Percentiles rank a stretch among this genome's conserved stretches.
Evolutionary conservation across 2,888 invertebrate species (phyloP).

Genomic region (Diaperis boleti): DNA sequence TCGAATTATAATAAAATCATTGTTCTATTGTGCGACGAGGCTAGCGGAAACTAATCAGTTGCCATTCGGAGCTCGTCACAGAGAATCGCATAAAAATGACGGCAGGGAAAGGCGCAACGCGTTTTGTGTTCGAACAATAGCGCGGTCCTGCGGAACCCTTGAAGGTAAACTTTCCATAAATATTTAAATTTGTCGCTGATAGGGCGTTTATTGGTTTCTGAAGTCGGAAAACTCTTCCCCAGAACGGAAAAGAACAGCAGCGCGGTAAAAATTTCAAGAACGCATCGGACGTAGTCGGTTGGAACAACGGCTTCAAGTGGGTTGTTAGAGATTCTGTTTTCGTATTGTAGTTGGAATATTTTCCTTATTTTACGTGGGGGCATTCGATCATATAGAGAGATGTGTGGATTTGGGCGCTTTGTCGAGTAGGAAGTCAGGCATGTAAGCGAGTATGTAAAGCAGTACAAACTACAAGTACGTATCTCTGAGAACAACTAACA

Average conservation of each 20-base stretch:
- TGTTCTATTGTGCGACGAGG: conserved; percentile 56
- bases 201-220: conserved; percentile 22
- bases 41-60: conserved; percentile 62
- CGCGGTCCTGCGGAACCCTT: conserved; percentile 13
- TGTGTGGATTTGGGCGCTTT: too few relatives aligned
- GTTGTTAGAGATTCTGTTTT: too few relatives aligned
- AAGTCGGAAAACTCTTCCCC: neutral
- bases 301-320: too few relatives aligned
- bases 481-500: too few relatives aligned
- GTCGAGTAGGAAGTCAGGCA: too few relatives aligned
- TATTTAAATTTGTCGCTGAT: conserved; percentile 32
- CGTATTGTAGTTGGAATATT: too few relatives aligned
- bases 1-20: conserved; percentile 57
- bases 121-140: conserved; percentile 24
- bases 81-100: conserved; percentile 38
- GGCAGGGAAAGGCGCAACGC: conserved; percentile 5
- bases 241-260: neutral
- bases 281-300: too few relatives aligned
- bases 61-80: conserved; percentile 39
- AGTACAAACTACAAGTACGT: too few relatives aligned
- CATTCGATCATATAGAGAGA: too few relatives aligned
- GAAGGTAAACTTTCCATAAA: conserved; percentile 31
- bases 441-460: too few relatives aligned
- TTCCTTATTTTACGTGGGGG: too few relatives aligned
- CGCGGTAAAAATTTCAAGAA: neutral